Base-by-base conservation (phyloP, 2,888 invertebrate species). In the Meta bourneti region DNA sequence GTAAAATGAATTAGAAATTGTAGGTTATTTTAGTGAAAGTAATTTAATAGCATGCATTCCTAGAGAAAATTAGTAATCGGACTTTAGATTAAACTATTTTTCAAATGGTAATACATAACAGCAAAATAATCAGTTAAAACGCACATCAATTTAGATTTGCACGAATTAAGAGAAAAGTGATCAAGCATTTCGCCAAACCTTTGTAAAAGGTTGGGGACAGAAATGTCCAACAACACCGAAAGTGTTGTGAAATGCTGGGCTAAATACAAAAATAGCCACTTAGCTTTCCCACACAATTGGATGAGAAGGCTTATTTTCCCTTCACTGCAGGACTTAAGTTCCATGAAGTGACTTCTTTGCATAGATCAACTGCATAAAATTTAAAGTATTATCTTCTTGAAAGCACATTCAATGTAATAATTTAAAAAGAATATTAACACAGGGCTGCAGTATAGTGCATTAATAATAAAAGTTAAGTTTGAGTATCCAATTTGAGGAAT, bases 141-240 rank as follows among this genome's bases (percentile, higher is more conserved):
- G 34, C 34, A 34, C 34, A 34, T 34, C 34, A 34, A 61, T 16
- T 61, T 16, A 61, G 61, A 16, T 61, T 61, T 61, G 61, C 16
- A 16, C 13, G 61, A 61, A 9, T 61, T 61, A 61, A 61, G 61
- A 61, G 61, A 61, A 34, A 61, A 61, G 61, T 54, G 16, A 79
- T 20, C 52, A 70, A 87, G 91, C 92, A 92, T 92, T 92, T 92
- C 92, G 92, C 92, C 92, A 70, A 92, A 92, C 92, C 92, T 92
- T 89, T 80, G 34, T 79, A 78, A 87, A 90, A 87, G 89, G 92
- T 87, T 92, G 87, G 92, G 92, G 92, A 90, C 90, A 84, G 71
- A 89, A 90, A 69, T 85, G 92, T 92, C 90, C 90, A 90, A 90
- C 90, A 92, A 85, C 90, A 90, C 87, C 81, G 54, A 54, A 34